These are phyloP conservation scores for Oreocharis arfaki DNA, from an alignment of 2,113 vertebrate genomes.

Conservation along the genomic window DNA sequence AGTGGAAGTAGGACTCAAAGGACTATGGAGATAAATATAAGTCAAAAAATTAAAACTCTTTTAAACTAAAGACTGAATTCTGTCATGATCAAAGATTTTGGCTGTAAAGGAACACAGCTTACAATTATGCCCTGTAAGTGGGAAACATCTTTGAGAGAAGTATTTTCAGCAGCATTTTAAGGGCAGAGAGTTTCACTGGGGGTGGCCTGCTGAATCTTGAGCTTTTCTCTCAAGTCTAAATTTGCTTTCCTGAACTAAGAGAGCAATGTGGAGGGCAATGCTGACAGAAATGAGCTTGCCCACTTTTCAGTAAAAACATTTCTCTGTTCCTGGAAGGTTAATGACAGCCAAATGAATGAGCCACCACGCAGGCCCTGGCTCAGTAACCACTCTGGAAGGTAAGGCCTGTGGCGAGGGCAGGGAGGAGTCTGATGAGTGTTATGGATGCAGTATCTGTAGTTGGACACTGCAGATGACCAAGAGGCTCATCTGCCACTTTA, in stretches of 20 bases:
- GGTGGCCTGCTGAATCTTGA: not conserved
- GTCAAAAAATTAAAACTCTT: not conserved
- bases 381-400: not conserved
- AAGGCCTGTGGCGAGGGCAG: not conserved
- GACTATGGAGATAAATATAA: not conserved
- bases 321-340: not conserved
- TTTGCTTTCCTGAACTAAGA: not conserved
- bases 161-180: not conserved
- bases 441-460: rapidly evolving
- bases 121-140: not conserved
- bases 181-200: not conserved
- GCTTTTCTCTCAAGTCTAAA: not conserved
- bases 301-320: not conserved
- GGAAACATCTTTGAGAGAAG: not conserved
- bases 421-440: not conserved
- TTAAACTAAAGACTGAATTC: not conserved
- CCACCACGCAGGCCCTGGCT: rapidly evolving
- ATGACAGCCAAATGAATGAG: not conserved
- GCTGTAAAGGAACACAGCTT: not conserved
- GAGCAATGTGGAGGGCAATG: rapidly evolving
- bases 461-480: not conserved
- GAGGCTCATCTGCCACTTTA: not conserved
- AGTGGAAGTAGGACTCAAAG: not conserved
- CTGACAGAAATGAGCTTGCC: rapidly evolving
- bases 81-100: not conserved